Evolutionary conservation across 2,113 vertebrate genomes (phyloP).

Genomic region (Garra rufa): DNA sequence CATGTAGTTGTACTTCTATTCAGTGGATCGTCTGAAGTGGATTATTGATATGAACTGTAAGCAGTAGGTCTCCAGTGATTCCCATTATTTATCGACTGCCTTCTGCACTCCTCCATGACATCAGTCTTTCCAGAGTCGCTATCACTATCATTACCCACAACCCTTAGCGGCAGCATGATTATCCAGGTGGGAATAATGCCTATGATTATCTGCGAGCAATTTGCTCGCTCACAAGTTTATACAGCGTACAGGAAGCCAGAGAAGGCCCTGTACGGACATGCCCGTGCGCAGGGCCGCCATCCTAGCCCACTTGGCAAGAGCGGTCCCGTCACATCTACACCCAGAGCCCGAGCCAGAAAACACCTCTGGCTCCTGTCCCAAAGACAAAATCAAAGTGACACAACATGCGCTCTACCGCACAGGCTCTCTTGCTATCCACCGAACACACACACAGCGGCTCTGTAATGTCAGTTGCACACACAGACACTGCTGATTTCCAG

Average conservation of each 20-base stretch:
- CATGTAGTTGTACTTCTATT: too few relatives aligned
- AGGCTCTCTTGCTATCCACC: neutral
- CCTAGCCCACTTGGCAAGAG: constrained; percentile 30
- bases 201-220: constrained; percentile 53
- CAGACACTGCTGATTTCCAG: constrained; percentile 1
- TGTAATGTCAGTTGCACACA: constrained; percentile 36
- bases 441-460: neutral
- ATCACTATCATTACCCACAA: constrained; percentile 67
- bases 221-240: constrained; percentile 45
- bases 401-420: neutral
- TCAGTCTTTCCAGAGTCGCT: constrained; percentile 71
- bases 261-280: constrained; percentile 53
- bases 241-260: constrained; percentile 41
- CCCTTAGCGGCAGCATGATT: constrained; percentile 61
- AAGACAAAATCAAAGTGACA: neutral
- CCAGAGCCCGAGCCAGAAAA: constrained; percentile 2
- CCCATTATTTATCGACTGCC: too few relatives aligned
- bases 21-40: too few relatives aligned
- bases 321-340: neutral
- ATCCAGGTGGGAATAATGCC: constrained; percentile 70
- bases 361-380: constrained; percentile 5
- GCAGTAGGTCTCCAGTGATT: too few relatives aligned
- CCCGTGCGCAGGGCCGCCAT: constrained; percentile 46
- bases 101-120: constrained; percentile 59
- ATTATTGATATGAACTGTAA: too few relatives aligned